phyloP scores from a whole-genome alignment of 2,888 invertebrate genomes.

The Nebria salina region DNA sequence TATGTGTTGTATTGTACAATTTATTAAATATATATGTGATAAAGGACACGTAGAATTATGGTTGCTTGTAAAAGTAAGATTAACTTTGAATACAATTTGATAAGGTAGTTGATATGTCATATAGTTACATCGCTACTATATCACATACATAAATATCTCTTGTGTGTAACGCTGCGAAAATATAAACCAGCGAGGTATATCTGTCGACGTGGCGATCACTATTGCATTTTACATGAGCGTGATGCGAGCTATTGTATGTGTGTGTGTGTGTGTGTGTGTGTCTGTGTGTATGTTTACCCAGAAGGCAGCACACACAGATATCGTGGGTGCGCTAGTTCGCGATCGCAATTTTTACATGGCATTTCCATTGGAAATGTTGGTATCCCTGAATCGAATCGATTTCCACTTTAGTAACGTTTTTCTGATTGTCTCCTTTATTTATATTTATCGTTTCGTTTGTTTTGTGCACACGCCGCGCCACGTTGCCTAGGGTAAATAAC shows the following conservation, averaged over 20 bases:
- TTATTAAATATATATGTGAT: too few relatives aligned
- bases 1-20: too few relatives aligned
- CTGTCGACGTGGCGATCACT: neutral
- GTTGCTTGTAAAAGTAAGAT: too few relatives aligned
- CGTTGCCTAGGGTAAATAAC: neutral
- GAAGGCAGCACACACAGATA: neutral
- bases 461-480: neutral
- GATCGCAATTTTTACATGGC: slow-evolving; percentile 17
- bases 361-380: slow-evolving; percentile 20
- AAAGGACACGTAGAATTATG: too few relatives aligned
- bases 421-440: slow-evolving; percentile 33
- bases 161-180: neutral
- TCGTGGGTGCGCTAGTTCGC: neutral
- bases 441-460: slow-evolving; percentile 16
- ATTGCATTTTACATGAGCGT: slow-evolving; percentile 3
- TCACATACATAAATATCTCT: neutral
- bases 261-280: neutral
- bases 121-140: too few relatives aligned
- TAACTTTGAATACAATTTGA: too few relatives aligned
- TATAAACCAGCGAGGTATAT: neutral
- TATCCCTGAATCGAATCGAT: slow-evolving; percentile 23
- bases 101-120: too few relatives aligned
- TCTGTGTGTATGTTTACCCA: neutral
- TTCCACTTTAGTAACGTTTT: slow-evolving; percentile 28
- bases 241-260: neutral